These are phyloP conservation scores for Chrysotoxum bicinctum DNA, from an alignment of 2,888 invertebrate genomes.

Conservation along the genomic window DNA sequence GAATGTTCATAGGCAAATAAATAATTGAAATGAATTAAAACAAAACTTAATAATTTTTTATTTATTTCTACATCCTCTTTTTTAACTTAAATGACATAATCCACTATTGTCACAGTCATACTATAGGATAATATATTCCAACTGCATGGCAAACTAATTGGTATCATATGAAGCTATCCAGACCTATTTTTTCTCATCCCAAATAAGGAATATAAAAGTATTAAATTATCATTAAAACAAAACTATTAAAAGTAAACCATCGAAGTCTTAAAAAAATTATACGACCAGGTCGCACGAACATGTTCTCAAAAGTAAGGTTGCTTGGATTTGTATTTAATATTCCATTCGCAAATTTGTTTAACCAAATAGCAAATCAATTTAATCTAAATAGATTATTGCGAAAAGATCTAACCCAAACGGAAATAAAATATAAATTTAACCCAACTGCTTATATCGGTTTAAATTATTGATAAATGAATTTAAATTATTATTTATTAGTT, in stretches of 20 bases:
- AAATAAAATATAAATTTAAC: too few relatives aligned
- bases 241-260: not conserved
- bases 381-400: too few relatives aligned
- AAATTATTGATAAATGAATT: too few relatives aligned
- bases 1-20: too few relatives aligned
- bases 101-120: not conserved
- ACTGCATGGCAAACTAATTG: not conserved
- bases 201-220: not conserved
- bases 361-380: too few relatives aligned
- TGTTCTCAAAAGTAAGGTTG: too few relatives aligned
- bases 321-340: too few relatives aligned
- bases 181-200: not conserved
- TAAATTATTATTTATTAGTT: too few relatives aligned
- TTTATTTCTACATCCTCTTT: not conserved
- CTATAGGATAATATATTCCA: not conserved
- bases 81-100: constrained; percentile 1
- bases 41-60: not conserved
- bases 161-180: not conserved
- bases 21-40: not conserved
- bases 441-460: too few relatives aligned
- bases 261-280: not conserved
- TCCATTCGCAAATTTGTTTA: too few relatives aligned
- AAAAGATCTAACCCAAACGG: too few relatives aligned
- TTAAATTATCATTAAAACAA: not conserved
- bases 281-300: too few relatives aligned